A percentile compares a stretch with the other conserved stretches of the same genome.
Evolutionary conservation across 2,888 invertebrate genomes (phyloP).

Genomic region (Dermolepida albohirtum): DNA sequence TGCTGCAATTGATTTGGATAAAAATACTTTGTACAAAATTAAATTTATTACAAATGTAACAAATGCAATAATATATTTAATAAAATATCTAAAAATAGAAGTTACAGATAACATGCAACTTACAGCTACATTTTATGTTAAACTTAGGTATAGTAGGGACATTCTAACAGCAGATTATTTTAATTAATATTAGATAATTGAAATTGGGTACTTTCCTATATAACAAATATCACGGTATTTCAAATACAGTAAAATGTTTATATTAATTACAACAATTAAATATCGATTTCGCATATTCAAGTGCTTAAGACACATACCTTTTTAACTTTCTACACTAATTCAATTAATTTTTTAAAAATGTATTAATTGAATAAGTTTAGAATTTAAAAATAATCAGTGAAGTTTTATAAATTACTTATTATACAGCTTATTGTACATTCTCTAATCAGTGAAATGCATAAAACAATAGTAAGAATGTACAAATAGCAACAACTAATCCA

Average conservation of each 20-base stretch:
- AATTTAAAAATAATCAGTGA: not conserved
- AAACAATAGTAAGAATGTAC: constrained; percentile 86
- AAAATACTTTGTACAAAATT: constrained; percentile 18
- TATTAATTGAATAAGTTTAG: not conserved
- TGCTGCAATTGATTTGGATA: too few species aligned
- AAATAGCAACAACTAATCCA: constrained; percentile 87
- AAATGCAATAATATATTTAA: constrained; percentile 10
- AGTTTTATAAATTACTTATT: not conserved
- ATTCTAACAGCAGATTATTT: not conserved
- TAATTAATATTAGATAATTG: not conserved
- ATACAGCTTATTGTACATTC: not conserved
- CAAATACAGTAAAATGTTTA: not conserved
- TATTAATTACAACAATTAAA: too few species aligned
- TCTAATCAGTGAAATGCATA: constrained; percentile 78
- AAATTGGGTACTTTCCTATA: not conserved
- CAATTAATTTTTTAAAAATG: too few species aligned
- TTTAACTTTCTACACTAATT: too few species aligned
- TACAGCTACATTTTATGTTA: not conserved
- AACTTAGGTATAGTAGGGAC: too few species aligned
- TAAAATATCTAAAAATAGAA: constrained; percentile 27
- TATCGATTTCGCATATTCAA: too few species aligned
- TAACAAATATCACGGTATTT: not conserved
- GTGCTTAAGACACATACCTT: too few species aligned
- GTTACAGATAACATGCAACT: not conserved
- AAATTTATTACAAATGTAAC: constrained; percentile 37